Conservation (phyloP, 2,113 vertebrate genomes). For the Hipposideros armiger region DNA sequence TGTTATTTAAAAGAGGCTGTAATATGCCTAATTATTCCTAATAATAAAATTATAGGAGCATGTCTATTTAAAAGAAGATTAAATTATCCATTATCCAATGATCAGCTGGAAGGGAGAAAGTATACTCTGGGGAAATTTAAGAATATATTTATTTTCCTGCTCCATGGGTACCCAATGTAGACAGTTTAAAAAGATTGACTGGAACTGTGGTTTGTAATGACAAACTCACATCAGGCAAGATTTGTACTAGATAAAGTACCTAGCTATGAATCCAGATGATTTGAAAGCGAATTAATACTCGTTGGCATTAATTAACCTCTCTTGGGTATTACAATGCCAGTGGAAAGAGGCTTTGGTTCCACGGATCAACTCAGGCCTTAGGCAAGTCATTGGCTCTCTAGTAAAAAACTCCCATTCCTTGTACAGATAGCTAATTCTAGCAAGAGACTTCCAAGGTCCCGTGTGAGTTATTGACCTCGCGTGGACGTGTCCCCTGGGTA, state of each 20-base stretch:
- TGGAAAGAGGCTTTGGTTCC: background rate
- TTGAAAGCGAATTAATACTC: constrained; percentile 17
- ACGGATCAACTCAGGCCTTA: background rate
- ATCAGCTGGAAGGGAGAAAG: background rate
- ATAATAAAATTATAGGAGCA: background rate
- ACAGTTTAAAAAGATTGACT: background rate
- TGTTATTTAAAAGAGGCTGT: constrained; percentile 26
- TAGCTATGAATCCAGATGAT: background rate
- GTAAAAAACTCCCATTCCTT: background rate
- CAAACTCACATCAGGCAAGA: background rate
- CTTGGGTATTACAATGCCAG: background rate
- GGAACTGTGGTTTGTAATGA: constrained; percentile 14
- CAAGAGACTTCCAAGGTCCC: constrained; percentile 3
- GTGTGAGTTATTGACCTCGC: constrained; percentile 47
- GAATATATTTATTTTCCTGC: constrained; percentile 10
- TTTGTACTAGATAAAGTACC: background rate
- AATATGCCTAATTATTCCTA: constrained; percentile 54
- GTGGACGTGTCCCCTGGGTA: background rate
- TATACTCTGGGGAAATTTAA: background rate
- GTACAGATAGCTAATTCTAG: background rate
- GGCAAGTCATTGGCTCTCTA: background rate
- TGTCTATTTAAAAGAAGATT: constrained; percentile 24
- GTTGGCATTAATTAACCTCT: background rate
- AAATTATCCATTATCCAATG: background rate
- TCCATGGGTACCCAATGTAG: background rate